Base-by-base conservation (phyloP, 2,113 vertebrate species). In the Myotis davidii region DNA sequence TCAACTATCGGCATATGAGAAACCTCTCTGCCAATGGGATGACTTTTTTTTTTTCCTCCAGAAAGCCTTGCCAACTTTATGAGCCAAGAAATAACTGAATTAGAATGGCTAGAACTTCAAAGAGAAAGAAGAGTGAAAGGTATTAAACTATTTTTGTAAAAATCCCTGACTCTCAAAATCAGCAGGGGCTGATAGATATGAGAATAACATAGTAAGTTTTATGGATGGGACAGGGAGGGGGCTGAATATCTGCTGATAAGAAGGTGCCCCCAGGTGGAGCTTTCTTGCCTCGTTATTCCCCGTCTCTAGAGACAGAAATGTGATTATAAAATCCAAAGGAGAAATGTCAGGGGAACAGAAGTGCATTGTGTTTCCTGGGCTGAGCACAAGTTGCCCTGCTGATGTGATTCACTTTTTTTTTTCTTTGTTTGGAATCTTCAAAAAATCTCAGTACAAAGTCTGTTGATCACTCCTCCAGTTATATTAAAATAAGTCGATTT, bases 61-160 rank as follows among this genome's bases (percentile, higher is more conserved):
- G 82, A 95, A 96, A 92, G 25, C 34, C 90, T 95, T 94, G 91
- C 96, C 93, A 97, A 97, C 90, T 97, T 97, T 97, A 96, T 96
- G 95, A 97, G 39, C 59, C 90, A 96, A 96, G 84, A 65, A 78
- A 94, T 97, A 94, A 32, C 89, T 97, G 96, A 96, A 97, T 94
- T 87, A 91, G 48, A 85, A 34, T 59, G 86, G 84, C 78, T 65
- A 48, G 25, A 95, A 61, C 92, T 98, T 97, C 94, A 97, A 91
- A 97, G 87, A 95, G 96, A 94, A 78, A 96, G 72, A 61, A 64
- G 23, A 67, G 56, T 29, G 12, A 94, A 87, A 76, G 91, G 54
- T 93, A 96, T 88, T 96, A 94, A 97, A 95, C 92, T 3, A 78
- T 27, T 86, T 81, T 82, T 82, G 42, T 96, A 84, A 96, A 97